Conservation (phyloP, 2,888 invertebrate species). For the Aspidiotus rigidus region DNA sequence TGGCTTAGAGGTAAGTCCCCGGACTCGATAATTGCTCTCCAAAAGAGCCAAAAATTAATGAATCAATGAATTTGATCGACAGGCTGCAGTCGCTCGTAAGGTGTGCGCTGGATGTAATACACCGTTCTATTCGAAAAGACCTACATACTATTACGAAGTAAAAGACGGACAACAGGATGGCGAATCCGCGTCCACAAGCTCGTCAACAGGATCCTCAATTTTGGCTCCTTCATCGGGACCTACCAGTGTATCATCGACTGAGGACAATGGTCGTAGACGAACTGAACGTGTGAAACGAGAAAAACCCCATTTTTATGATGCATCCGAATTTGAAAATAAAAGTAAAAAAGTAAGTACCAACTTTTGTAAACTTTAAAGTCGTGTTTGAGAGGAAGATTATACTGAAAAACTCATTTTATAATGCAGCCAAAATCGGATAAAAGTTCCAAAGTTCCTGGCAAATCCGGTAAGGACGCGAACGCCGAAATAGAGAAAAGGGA, state of each 20-base stretch:
- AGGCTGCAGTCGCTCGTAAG: conserved; percentile 32
- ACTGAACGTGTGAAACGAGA: conserved; percentile 65
- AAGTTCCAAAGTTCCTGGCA: conserved; percentile 30
- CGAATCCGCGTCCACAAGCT: not conserved
- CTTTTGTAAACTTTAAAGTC: not conserved
- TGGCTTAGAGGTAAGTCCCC: conserved; percentile 15
- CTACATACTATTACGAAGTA: conserved; percentile 23
- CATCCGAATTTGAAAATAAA: conserved; percentile 68
- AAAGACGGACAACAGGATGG: conserved; percentile 1
- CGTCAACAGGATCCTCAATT: not conserved
- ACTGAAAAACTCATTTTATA: not conserved
- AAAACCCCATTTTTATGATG: conserved; percentile 74
- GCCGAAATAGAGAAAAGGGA: conserved; percentile 35
- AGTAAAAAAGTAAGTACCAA: conserved; percentile 34
- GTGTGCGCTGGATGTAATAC: conserved; percentile 31
- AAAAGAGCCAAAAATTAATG: not conserved
- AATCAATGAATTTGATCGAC: not conserved
- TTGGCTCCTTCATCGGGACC: not conserved
- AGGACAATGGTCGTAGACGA: conserved; percentile 47
- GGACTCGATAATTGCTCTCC: not conserved
- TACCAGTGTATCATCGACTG: not conserved
- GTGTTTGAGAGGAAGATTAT: not conserved
- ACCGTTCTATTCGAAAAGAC: conserved; percentile 27
- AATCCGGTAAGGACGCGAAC: conserved; percentile 23
- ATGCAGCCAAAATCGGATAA: conserved; percentile 34